A percentile compares a stretch with the other conserved stretches of the same genome.
phyloP scores from a whole-genome alignment of 2,797 vertebrate genomes.

The Meriones psammophilus region DNA sequence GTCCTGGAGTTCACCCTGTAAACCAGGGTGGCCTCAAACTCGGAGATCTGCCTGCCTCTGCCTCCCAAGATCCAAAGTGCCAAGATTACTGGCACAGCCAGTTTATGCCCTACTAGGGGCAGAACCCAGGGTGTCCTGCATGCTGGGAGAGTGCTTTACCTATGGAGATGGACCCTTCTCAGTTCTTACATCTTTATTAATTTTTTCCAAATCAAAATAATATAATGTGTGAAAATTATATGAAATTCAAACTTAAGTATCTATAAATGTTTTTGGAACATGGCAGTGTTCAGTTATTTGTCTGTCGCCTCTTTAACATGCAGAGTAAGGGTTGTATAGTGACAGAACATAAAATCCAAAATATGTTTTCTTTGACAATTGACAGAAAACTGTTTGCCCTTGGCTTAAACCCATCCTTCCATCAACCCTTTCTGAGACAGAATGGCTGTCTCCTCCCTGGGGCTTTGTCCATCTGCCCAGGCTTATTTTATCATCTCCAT shows the following conservation, averaged over 20 bases:
- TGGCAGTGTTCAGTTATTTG: neutral
- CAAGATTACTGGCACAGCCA: neutral
- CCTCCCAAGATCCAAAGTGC: neutral
- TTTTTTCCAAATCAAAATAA: conserved; percentile 28
- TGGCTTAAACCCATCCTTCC: neutral
- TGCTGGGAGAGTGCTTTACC: neutral
- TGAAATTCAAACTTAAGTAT: conserved; percentile 50
- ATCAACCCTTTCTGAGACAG: neutral
- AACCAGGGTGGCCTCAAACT: too few relatives aligned
- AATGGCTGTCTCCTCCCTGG: neutral
- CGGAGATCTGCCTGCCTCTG: too few relatives aligned
- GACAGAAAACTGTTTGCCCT: neutral
- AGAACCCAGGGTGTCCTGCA: too few relatives aligned
- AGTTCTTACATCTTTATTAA: neutral
- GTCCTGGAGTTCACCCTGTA: too few relatives aligned
- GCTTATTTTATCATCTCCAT: neutral
- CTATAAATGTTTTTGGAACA: neutral
- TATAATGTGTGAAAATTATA: neutral
- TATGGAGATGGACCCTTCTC: neutral
- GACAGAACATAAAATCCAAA: neutral
- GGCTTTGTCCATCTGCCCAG: neutral
- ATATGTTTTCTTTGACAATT: neutral
- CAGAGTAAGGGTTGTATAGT: neutral
- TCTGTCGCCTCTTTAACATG: neutral
- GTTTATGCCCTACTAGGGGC: neutral